phyloP scores from a whole-genome alignment of 2,113 vertebrate species.

The Entelurus aequoreus region DNA sequence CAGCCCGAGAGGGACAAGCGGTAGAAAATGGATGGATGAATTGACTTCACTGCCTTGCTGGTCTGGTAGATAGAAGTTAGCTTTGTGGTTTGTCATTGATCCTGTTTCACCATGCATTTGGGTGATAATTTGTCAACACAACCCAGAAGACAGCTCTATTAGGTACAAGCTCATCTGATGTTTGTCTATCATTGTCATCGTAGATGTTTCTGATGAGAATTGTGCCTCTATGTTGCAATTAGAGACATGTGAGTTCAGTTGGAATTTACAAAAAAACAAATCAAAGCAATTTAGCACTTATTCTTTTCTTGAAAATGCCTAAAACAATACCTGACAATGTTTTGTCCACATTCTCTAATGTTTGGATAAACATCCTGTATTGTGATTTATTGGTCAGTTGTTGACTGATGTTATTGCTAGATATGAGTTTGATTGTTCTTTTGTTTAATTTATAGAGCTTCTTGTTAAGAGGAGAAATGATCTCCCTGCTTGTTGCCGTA shows the following conservation, averaged over 20 bases:
- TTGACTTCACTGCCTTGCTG: conserved; percentile 3
- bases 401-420: neutral
- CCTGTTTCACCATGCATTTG: neutral
- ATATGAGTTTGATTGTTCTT: neutral
- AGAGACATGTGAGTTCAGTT: neutral
- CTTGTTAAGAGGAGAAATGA: conserved; percentile 9
- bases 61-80: conserved; percentile 14
- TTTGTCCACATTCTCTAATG: neutral
- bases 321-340: neutral
- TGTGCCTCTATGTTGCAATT: neutral
- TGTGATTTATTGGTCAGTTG: too few species aligned
- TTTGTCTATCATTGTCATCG: too few species aligned
- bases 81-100: neutral
- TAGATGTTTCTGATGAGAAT: neutral
- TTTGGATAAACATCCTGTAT: too few species aligned
- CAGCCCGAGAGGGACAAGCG: too few species aligned
- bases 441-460: conserved; percentile 18
- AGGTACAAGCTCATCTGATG: too few species aligned
- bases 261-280: neutral
- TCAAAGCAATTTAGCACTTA: neutral
- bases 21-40: too few species aligned
- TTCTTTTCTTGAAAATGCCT: neutral
- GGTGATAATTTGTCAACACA: neutral
- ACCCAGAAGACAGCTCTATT: too few species aligned
- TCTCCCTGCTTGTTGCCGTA: conserved; percentile 32